phyloP scores from a whole-genome alignment of 2,797 vertebrate genomes.

The Erethizon dorsatum region DNA sequence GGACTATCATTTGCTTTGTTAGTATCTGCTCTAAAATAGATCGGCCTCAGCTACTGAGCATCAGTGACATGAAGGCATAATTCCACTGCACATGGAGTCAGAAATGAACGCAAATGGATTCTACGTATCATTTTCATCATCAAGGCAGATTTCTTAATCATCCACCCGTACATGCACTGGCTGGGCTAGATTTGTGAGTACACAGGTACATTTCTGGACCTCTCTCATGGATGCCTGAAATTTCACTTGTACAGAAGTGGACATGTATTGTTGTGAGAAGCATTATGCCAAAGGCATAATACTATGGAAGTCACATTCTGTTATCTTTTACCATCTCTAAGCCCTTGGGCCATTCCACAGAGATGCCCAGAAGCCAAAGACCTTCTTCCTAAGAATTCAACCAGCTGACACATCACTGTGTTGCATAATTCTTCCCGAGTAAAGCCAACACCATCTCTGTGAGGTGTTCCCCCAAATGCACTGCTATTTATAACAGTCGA shows the following conservation, averaged over 20 bases:
- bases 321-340: neutral
- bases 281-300: neutral
- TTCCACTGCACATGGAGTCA: neutral
- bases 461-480: neutral
- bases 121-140: neutral
- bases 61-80: neutral
- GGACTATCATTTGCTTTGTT: neutral
- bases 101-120: neutral
- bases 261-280: constrained; percentile 4
- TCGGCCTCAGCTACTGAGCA: neutral
- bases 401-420: neutral
- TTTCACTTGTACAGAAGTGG: neutral
- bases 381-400: neutral
- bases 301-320: neutral
- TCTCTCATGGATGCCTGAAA: neutral
- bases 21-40: neutral
- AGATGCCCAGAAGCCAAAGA: neutral
- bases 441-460: neutral
- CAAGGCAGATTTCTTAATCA: constrained; percentile 32
- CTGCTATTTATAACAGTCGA: neutral
- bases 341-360: neutral
- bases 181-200: neutral
- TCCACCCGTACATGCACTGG: neutral
- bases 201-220: neutral
- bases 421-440: neutral